phyloP scores from a whole-genome alignment of 2,797 vertebrate genomes.

The Acanthurus leucopareius region DNA sequence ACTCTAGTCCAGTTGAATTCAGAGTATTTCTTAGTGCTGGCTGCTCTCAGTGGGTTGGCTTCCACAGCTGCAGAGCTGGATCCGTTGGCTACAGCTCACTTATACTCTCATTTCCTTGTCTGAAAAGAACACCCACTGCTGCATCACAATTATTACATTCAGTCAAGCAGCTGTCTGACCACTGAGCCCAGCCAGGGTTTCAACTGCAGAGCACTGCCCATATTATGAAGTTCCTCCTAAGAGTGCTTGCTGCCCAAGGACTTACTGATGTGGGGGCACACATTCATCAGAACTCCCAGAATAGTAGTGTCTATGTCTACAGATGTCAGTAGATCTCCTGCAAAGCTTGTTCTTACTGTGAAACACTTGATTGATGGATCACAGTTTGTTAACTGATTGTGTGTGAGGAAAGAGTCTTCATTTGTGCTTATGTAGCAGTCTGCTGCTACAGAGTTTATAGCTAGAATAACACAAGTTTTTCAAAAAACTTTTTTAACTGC shows the following conservation, averaged over 20 bases:
- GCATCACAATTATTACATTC: slow-evolving; percentile 60
- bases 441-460: neutral
- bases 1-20: slow-evolving; percentile 49
- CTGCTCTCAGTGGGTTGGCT: slow-evolving; percentile 11
- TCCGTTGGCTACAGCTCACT: slow-evolving; percentile 51
- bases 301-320: slow-evolving; percentile 3
- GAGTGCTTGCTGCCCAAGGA: slow-evolving; percentile 2
- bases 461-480: neutral
- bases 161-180: slow-evolving; percentile 45
- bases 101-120: slow-evolving; percentile 56
- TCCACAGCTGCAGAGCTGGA: slow-evolving; percentile 61
- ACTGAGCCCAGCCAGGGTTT: slow-evolving; percentile 16
- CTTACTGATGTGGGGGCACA: neutral
- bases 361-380: slow-evolving; percentile 12
- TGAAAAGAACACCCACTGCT: slow-evolving; percentile 53
- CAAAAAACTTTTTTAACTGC: neutral
- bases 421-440: neutral
- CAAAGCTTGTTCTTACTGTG: neutral
- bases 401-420: neutral
- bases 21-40: slow-evolving; percentile 32
- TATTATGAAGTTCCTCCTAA: slow-evolving; percentile 24
- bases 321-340: slow-evolving; percentile 1
- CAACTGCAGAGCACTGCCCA: slow-evolving; percentile 18
- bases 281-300: slow-evolving; percentile 28
- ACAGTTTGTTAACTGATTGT: slow-evolving; percentile 13